Evolutionary conservation across 2,113 vertebrate species (phyloP), one percentile per base, ranked within the genome.

Genomic region (Donacobius atricapilla): DNA sequence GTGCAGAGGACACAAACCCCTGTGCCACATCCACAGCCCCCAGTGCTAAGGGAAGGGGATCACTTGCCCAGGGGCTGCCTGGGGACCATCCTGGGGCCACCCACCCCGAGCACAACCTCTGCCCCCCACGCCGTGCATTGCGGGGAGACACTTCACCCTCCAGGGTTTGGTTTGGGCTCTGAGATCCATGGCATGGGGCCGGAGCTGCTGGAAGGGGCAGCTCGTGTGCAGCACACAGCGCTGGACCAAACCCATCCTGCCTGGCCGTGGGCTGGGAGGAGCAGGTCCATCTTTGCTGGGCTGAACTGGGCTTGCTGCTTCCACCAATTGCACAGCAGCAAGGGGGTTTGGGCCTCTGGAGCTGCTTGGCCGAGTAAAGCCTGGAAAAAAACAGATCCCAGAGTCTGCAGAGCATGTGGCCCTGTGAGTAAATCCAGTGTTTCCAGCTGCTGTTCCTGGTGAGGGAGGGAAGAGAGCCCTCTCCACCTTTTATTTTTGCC

Each of bases 391-490:
- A 0, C 3, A 12, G 25, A 61, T 31, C 28, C 7, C 21, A 53
- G n/a, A 33, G n/a, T 5, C 14, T 33, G 22, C 30, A 42, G 14
- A 56, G 21, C 4, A 7, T 3, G 1, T 60, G 86, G 54, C 15
- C 31, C 31, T 2, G 0, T 8, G 35, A 23, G 50, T 14, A 35
- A 73, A 76, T 16, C 42, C 35, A 7, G 11, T 0, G 0, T 9
- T 85, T 56, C 71, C 44, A 33, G 58, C 2, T 4, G 2, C 44
- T 53, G 37, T 3, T 50, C 7, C 22, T 33, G 20, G 13, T 14
- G 47, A 68, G 44, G 33, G 30, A 50, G 10, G 20, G 56, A 63
- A 82, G 33, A 23, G 6, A 22, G 21, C 6, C 4, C 5, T 6
- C 42, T 33, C 11, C 6, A 1, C 8, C 8, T 4, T 33, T 54